Conservation (phyloP, 2,113 vertebrate species). For the Platysternon megacephalum region DNA sequence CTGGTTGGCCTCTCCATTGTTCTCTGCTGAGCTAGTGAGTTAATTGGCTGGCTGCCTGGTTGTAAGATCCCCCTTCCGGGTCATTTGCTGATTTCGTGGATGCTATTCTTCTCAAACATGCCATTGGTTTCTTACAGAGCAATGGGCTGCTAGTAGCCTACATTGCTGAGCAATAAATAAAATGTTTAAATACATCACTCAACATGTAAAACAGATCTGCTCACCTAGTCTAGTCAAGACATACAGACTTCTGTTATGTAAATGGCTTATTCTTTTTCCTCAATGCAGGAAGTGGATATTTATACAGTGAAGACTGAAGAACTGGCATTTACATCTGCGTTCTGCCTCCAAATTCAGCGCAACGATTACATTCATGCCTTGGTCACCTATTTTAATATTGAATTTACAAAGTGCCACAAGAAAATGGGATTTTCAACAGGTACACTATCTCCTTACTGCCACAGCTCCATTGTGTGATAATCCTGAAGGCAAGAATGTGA, state of each 20-base stretch:
- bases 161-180: neutral
- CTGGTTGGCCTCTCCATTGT: neutral
- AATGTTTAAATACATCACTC: neutral
- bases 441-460: constrained; percentile 30
- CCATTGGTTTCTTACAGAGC: neutral
- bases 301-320: constrained; percentile 96
- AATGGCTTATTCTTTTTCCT: neutral
- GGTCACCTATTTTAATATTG: constrained; percentile 98
- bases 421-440: constrained; percentile 98
- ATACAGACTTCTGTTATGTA: neutral
- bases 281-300: constrained; percentile 93
- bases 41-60: neutral
- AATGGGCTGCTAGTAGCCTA: neutral
- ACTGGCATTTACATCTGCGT: constrained; percentile 91
- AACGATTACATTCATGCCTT: constrained; percentile 97
- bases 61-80: neutral
- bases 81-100: neutral
- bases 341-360: constrained; percentile 96
- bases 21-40: neutral
- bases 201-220: neutral
- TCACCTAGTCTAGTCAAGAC: neutral
- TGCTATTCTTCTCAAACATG: neutral
- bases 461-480: fast-evolving
- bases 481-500: neutral
- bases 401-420: constrained; percentile 99